Base-by-base conservation (phyloP, 2,888 invertebrate genomes). In the Heteromyza rotundicornis region DNA sequence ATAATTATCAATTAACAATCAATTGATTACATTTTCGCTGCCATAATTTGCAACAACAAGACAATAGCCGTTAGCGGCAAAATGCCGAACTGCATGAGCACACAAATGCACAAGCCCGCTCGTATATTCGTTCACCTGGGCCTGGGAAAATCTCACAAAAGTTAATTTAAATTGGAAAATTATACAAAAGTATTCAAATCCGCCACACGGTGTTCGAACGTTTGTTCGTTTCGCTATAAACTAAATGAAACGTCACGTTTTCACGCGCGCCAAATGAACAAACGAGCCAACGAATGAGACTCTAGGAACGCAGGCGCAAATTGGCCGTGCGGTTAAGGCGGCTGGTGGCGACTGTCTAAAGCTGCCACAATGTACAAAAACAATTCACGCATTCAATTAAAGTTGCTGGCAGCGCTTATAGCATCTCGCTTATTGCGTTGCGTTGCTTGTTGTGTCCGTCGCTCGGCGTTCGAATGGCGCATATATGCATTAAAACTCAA, bases 161-260 rank as follows among this genome's bases (percentile, higher is more conserved):
- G 64, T 74, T 79, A 76, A 79, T 80, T 79, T 79, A 77, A 78
- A 79, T 79, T 80, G 79, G 77, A 77, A 80, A 79, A 80, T 79
- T 79, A 79, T 79, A 79, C 77, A 73, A 77, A 79, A 79, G 72
- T 75, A 79, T 79, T 77, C 70, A 74, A 71, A 74, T 75, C n/a
- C 70, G 70, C 32, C n/a, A 19, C n/a, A n/a, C 19, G 32, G 47
- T 19, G 14, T 40, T 40, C n/a, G n/a, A 40, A 40, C 40, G 72
- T 40, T 62, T 59, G 58, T 64, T 60, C 68, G 65, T 75, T 74
- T 71, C 67, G 70, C 71, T 74, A 72, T 75, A 73, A 69, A 68
- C 75, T 68, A 70, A 69, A 73, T 70, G 68, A 73, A 78, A 71
- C 79, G 79, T 80, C 80, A 80, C 79, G 79, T 80, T 80, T 79